Percentiles rank a stretch among this genome's conserved stretches.
Conservation (phyloP, 2,797 vertebrate species). For the Pyrocephalus nanus region DNA sequence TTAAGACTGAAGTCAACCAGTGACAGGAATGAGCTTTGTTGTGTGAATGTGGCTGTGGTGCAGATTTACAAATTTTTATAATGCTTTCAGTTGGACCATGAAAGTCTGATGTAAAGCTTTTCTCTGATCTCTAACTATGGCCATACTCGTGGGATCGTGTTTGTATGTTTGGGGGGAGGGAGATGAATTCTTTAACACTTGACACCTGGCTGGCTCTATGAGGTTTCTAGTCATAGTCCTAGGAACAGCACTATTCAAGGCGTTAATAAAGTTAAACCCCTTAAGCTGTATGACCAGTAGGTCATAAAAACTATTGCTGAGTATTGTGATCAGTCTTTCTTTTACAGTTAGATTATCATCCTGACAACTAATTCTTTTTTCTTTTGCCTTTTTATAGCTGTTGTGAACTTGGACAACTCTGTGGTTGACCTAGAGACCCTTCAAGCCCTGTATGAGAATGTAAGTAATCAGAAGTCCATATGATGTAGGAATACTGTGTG, state of each 20-base stretch:
- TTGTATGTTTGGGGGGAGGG: conserved; percentile 34
- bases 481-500: neutral
- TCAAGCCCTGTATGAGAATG: conserved; percentile 96
- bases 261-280: conserved; percentile 22
- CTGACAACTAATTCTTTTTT: conserved; percentile 48
- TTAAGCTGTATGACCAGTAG: conserved; percentile 8
- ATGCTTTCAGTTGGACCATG: conserved; percentile 41
- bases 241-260: neutral
- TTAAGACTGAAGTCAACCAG: conserved; percentile 36
- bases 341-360: conserved; percentile 51
- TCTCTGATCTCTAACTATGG: conserved; percentile 56
- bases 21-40: conserved; percentile 51
- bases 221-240: conserved; percentile 6
- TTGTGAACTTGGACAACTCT: conserved; percentile 96
- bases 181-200: conserved; percentile 47
- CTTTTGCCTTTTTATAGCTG: conserved; percentile 76
- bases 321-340: conserved; percentile 20
- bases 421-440: conserved; percentile 96
- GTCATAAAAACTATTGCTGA: conserved; percentile 23
- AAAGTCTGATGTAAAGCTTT: conserved; percentile 59
- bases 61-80: conserved; percentile 64
- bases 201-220: conserved; percentile 37
- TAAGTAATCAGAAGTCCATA: conserved; percentile 80
- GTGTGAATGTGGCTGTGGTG: conserved; percentile 29
- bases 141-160: neutral